These are phyloP conservation scores for Zophobas morio DNA, from an alignment of 1,140 invertebrate species.

Conservation along the genomic window DNA sequence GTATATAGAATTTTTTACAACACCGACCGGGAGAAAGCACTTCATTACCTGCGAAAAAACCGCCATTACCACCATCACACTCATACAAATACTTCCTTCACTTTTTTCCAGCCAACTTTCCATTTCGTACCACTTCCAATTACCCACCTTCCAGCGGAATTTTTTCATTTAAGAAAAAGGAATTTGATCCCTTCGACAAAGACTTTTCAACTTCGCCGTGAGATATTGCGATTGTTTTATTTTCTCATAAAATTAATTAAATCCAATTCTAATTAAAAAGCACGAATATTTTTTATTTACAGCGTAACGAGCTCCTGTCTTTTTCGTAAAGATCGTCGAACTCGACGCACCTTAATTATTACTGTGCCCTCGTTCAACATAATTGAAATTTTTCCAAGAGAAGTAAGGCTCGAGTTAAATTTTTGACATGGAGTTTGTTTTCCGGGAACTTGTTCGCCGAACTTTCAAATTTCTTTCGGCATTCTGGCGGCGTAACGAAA, in stretches of 20 bases:
- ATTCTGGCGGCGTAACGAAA: slow-evolving; percentile 2
- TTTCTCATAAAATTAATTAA: slow-evolving; percentile 29
- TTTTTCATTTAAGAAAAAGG: slow-evolving; percentile 2
- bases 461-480: slow-evolving; percentile 1
- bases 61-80: neutral
- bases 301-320: too few species aligned
- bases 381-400: too few species aligned
- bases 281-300: slow-evolving; percentile 8
- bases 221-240: neutral
- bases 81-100: neutral
- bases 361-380: too few species aligned
- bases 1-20: too few species aligned
- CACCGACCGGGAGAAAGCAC: too few species aligned
- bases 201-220: neutral
- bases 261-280: slow-evolving; percentile 31
- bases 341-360: too few species aligned
- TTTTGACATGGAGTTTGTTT: slow-evolving; percentile 8
- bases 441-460: slow-evolving; percentile 4
- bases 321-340: too few species aligned
- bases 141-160: neutral
- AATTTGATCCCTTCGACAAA: slow-evolving; percentile 7
- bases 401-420: neutral
- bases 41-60: neutral
- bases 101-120: neutral
- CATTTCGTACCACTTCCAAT: neutral